phyloP scores from a whole-genome alignment of 2,113 vertebrate genomes.

The Zapus hudsonius region DNA sequence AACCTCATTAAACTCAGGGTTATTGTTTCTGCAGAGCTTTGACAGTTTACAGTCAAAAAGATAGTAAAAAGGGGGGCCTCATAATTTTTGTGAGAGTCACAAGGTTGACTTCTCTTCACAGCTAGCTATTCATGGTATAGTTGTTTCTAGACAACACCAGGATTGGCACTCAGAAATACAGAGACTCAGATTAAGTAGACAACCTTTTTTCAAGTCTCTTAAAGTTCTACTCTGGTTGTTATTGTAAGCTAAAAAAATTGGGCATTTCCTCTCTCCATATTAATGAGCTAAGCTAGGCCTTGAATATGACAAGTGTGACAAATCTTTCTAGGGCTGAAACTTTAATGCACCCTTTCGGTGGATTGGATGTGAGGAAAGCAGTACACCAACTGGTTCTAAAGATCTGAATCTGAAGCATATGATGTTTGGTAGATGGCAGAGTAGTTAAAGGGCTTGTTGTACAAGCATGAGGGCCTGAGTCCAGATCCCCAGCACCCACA shows the following conservation, averaged over 20 bases:
- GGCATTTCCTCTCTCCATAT: background rate
- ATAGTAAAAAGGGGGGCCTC: no score
- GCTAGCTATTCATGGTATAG: background rate
- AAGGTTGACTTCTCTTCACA: conserved; percentile 3
- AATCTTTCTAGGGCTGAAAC: background rate
- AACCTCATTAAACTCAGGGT: background rate
- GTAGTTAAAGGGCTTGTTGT: no score
- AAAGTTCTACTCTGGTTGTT: conserved; percentile 10
- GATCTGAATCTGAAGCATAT: background rate
- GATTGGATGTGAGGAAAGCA: background rate
- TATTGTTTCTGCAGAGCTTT: conserved; percentile 35
- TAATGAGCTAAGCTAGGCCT: background rate
- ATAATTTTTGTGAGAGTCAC: background rate
- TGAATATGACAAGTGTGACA: background rate
- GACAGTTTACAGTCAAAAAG: conserved; percentile 25
- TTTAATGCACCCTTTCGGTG: background rate
- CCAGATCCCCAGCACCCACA: no score
- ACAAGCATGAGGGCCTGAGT: no score
- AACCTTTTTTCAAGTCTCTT: background rate
- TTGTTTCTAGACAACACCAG: conserved; percentile 9
- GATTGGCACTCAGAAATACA: background rate
- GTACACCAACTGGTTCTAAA: conserved; percentile 1
- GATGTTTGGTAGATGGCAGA: no score
- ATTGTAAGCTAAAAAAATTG: conserved; percentile 2
- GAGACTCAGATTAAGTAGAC: background rate